Evolutionary conservation across 1,140 invertebrate genomes (phyloP).

Genomic region (Pogonomyrmex californicus): DNA sequence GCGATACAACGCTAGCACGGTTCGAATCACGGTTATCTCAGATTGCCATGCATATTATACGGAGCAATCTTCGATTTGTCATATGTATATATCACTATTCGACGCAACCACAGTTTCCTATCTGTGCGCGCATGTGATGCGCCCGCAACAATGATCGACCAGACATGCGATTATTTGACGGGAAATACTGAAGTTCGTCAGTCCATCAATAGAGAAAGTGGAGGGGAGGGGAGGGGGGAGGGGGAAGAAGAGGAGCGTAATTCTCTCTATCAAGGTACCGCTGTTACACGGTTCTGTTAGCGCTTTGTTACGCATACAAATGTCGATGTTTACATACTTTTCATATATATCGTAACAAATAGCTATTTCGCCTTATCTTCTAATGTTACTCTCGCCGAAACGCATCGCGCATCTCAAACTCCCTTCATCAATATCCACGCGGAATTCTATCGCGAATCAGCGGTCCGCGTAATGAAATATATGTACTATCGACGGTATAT

Average conservation of each 20-base stretch:
- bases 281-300: constrained; percentile 28
- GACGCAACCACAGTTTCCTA: constrained; percentile 47
- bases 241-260: neutral
- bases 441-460: constrained; percentile 23
- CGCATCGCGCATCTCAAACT: neutral
- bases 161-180: constrained; percentile 54
- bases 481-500: constrained; percentile 6
- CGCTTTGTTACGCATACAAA: constrained; percentile 29
- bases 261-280: neutral
- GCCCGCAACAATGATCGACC: constrained; percentile 51
- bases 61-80: constrained; percentile 36
- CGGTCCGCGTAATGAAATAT: constrained; percentile 33
- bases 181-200: constrained; percentile 20
- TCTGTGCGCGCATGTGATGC: constrained; percentile 24
- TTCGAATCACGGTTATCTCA: neutral
- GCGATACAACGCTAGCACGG: neutral
- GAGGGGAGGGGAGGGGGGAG: neutral
- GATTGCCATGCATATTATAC: constrained; percentile 27
- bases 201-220: neutral
- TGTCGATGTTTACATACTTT: constrained; percentile 25
- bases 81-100: constrained; percentile 46
- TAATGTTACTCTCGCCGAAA: neutral
- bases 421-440: neutral
- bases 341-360: constrained; percentile 28
- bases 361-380: constrained; percentile 38